phyloP scores from a whole-genome alignment of 2,113 vertebrate species.

The Tympanuchus pallidicinctus region DNA sequence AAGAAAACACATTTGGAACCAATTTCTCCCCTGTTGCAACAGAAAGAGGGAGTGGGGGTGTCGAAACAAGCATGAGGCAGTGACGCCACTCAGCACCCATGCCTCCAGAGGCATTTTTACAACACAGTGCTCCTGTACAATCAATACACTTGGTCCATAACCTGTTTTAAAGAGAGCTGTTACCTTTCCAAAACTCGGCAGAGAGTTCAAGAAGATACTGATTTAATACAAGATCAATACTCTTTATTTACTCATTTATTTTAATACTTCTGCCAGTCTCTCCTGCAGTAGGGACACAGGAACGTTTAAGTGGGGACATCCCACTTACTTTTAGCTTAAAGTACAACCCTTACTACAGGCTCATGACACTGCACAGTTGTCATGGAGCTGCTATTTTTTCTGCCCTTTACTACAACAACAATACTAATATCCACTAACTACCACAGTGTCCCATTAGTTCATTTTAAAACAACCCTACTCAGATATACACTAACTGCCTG shows the following conservation, averaged over 20 bases:
- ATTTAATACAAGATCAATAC: neutral
- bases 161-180: slow-evolving; percentile 19
- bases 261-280: too few relatives aligned
- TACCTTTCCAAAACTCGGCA: slow-evolving; percentile 37
- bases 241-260: neutral
- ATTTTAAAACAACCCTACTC: neutral
- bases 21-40: slow-evolving; percentile 75
- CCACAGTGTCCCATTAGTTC: neutral
- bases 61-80: slow-evolving; percentile 2
- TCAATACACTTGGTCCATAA: neutral
- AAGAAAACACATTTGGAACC: slow-evolving; percentile 81
- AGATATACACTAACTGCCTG: neutral
- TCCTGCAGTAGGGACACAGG: too few relatives aligned
- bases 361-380: neutral
- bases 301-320: too few relatives aligned
- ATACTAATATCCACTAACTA: neutral
- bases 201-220: neutral
- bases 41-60: slow-evolving; percentile 49
- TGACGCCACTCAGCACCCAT: slow-evolving; percentile 30
- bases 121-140: neutral
- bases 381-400: neutral
- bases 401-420: neutral
- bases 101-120: slow-evolving; percentile 31
- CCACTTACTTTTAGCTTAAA: neutral
- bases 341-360: neutral